Conservation (phyloP, 2,113 vertebrate species). For the Sylvilagus bachmani region DNA sequence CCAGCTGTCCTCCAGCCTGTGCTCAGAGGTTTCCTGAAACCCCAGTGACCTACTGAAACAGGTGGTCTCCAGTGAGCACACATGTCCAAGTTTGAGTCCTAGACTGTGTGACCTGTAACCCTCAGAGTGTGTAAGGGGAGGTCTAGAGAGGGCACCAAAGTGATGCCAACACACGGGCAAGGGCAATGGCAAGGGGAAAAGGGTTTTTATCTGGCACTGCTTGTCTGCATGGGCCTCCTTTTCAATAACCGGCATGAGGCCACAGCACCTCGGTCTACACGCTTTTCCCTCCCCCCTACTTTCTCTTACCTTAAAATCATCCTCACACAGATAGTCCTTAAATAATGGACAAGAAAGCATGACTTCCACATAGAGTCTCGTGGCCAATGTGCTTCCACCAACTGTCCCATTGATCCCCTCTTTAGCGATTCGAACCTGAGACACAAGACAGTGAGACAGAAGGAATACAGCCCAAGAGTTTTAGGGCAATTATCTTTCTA, state of each 20-base stretch:
- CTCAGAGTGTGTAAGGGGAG: background rate
- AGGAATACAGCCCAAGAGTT: background rate
- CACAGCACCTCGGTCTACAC: background rate
- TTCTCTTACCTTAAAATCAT: constrained; percentile 96
- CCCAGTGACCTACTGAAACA: background rate
- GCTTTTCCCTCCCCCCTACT: background rate
- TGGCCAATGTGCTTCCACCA: constrained; percentile 93
- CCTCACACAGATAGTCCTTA: constrained; percentile 87
- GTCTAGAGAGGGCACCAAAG: background rate
- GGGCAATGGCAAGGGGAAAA: background rate
- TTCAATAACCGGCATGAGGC: background rate
- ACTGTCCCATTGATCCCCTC: constrained; percentile 98
- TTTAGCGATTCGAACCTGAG: constrained; percentile 94
- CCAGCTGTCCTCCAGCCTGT: background rate
- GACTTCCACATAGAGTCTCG: constrained; percentile 91
- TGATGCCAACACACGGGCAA: background rate
- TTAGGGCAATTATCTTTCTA: background rate
- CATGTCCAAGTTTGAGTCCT: background rate
- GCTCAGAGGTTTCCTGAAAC: background rate
- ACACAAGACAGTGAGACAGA: constrained; percentile 61
- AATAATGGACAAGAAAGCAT: constrained; percentile 94
- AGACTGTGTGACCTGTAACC: background rate
- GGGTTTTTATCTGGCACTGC: background rate
- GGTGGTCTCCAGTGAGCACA: constrained; percentile 8
- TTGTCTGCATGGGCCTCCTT: background rate